Evolutionary conservation across 2,797 vertebrate species (phyloP).

Genomic region (Gallinago stenura): DNA sequence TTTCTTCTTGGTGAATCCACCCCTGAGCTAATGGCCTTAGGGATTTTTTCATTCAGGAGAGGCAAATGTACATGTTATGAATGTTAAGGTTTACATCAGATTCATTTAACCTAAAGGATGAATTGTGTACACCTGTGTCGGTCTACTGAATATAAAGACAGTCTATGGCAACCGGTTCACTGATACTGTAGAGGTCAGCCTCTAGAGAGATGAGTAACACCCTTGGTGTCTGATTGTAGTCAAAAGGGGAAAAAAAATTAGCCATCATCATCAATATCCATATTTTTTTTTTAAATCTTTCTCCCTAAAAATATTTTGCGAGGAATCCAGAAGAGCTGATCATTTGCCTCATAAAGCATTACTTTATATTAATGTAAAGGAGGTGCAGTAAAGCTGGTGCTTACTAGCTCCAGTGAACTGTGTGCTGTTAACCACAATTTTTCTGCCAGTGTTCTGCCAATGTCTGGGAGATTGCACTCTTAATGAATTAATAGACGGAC

Average conservation of each 20-base stretch:
- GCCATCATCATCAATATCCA: not conserved
- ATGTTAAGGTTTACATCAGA: not conserved
- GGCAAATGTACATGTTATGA: not conserved
- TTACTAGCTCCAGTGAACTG: conserved; percentile 15
- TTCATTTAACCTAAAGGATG: not conserved
- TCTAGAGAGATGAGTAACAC: not conserved
- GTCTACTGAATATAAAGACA: not conserved
- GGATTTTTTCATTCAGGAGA: not conserved
- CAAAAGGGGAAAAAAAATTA: not conserved
- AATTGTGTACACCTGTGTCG: not conserved
- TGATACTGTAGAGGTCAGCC: not conserved
- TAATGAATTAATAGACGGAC: conserved; percentile 69
- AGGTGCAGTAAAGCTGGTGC: not conserved
- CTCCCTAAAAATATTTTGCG: not conserved
- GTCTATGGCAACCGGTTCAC: not conserved
- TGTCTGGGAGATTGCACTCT: conserved; percentile 52
- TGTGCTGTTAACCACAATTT: conserved; percentile 3
- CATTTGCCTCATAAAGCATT: not conserved
- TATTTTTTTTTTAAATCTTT: not conserved
- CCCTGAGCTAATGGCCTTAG: not conserved
- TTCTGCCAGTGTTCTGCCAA: not conserved
- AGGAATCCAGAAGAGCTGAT: not conserved
- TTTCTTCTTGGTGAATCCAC: not conserved
- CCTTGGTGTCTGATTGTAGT: not conserved
- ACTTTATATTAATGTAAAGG: not conserved